Percentiles rank a stretch among this genome's conserved stretches.
Conservation (phyloP, 2,113 vertebrate species). For the Ginglymostoma cirratum region DNA sequence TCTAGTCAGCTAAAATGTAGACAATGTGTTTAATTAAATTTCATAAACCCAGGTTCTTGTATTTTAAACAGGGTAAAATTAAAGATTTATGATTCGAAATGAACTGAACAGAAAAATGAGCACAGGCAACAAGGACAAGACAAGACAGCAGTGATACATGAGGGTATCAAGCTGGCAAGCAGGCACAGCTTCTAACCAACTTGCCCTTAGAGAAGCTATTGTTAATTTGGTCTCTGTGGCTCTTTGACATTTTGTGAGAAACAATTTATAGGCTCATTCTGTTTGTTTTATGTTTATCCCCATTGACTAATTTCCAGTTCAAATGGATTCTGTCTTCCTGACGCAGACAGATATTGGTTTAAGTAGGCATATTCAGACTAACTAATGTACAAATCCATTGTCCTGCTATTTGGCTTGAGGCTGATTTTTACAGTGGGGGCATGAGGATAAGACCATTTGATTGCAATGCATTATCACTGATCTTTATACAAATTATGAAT, state of each 20-base stretch:
- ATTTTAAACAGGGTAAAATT: slow-evolving; percentile 27
- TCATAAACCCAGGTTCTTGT: slow-evolving; percentile 22
- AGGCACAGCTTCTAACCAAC: background rate
- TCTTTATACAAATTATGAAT: background rate
- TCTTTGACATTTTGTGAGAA: slow-evolving; percentile 28
- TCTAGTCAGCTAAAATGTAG: background rate
- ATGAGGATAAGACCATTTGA: background rate
- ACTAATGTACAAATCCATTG: background rate
- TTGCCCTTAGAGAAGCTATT: background rate
- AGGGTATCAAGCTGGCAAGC: background rate
- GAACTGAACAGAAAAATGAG: slow-evolving; percentile 18
- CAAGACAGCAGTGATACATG: background rate
- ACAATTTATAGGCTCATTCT: slow-evolving; percentile 7
- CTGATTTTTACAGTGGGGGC: background rate
- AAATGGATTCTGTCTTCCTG: slow-evolving; percentile 3
- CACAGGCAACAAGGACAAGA: background rate
- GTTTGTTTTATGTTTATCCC: slow-evolving; percentile 33
- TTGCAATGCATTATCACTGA: background rate
- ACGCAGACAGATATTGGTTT: background rate
- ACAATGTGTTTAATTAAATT: slow-evolving; percentile 21
- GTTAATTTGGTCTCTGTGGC: slow-evolving; percentile 22
- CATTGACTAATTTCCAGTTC: slow-evolving; percentile 19
- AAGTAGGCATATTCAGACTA: background rate
- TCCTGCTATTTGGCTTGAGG: background rate
- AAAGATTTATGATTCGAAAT: slow-evolving; percentile 28